A percentile compares a stretch with the other conserved stretches of the same genome.
phyloP scores from a whole-genome alignment of 2,113 vertebrate species.

The Cyphomyrus plagiostoma region DNA sequence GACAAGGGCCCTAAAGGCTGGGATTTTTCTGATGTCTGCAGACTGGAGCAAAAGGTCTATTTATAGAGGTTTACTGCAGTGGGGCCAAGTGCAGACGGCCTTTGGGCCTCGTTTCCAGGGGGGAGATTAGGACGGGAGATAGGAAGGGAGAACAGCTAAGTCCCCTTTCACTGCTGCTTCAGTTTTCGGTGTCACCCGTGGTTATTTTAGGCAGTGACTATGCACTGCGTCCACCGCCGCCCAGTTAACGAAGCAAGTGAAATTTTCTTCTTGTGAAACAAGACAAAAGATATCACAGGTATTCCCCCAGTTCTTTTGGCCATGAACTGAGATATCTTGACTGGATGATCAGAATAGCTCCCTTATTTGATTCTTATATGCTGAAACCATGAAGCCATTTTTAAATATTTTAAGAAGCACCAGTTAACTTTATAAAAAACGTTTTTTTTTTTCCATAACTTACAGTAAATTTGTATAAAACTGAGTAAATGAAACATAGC shows the following conservation, averaged over 20 bases:
- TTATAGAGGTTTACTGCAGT: slow-evolving; percentile 20
- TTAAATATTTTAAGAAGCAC: background rate
- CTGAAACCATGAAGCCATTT: background rate
- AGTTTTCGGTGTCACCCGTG: slow-evolving; percentile 1
- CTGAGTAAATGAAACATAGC: background rate
- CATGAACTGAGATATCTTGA: background rate
- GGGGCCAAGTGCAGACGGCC: background rate
- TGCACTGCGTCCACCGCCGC: background rate
- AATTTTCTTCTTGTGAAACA: background rate
- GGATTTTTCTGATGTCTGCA: slow-evolving; percentile 1
- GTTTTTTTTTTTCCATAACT: background rate
- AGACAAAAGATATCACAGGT: background rate
- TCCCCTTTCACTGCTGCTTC: slow-evolving; percentile 16
- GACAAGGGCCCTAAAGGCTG: background rate
- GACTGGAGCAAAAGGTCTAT: slow-evolving; percentile 11
- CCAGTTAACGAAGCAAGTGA: background rate
- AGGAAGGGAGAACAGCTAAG: slow-evolving; percentile 40
- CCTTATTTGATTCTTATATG: background rate
- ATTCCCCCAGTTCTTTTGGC: background rate
- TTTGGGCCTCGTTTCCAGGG: slow-evolving; percentile 28
- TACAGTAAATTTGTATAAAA: background rate
- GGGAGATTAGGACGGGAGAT: slow-evolving; percentile 15
- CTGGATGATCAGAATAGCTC: background rate
- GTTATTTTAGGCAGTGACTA: background rate
- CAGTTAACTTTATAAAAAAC: background rate